Conservation (phyloP, 1,140 invertebrate genomes). For the Ceratina australensis region DNA sequence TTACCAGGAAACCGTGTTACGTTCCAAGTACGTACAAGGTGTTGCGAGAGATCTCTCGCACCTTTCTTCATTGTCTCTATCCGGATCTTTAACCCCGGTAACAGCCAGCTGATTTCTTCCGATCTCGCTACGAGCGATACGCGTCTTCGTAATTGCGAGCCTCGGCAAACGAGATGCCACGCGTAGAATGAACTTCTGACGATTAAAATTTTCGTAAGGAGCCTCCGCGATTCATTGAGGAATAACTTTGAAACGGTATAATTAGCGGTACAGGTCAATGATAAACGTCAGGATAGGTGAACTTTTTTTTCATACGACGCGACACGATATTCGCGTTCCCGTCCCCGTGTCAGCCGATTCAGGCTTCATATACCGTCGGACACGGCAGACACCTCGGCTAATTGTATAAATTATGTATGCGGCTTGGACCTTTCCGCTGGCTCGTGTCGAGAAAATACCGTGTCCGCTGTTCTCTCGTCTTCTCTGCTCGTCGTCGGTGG, state of each 20-base stretch:
- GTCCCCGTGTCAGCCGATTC: slow-evolving; percentile 32
- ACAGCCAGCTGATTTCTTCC: slow-evolving; percentile 13
- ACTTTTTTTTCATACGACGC: neutral
- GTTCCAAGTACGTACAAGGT: slow-evolving; percentile 19
- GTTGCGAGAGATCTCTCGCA: slow-evolving; percentile 35
- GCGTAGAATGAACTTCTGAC: neutral
- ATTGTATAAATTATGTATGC: slow-evolving; percentile 69
- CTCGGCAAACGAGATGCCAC: neutral
- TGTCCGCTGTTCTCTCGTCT: neutral
- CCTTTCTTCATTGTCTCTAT: slow-evolving; percentile 48
- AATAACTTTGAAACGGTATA: neutral
- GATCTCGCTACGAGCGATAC: neutral
- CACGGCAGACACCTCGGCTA: slow-evolving; percentile 58
- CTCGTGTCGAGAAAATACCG: slow-evolving; percentile 42
- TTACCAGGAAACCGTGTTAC: slow-evolving; percentile 28
- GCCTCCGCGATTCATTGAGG: no score
- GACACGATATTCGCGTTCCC: slow-evolving; percentile 7
- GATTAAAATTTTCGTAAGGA: no score
- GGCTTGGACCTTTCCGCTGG: slow-evolving; percentile 48
- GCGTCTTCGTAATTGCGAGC: no score
- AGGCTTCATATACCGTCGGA: slow-evolving; percentile 41
- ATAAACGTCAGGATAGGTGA: neutral
- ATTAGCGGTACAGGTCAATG: neutral
- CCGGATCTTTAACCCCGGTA: slow-evolving; percentile 28
- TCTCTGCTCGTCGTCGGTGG: slow-evolving; percentile 8